These are phyloP conservation scores for Lepus oiostolus DNA, from an alignment of 2,797 vertebrate genomes.

Conservation along the genomic window DNA sequence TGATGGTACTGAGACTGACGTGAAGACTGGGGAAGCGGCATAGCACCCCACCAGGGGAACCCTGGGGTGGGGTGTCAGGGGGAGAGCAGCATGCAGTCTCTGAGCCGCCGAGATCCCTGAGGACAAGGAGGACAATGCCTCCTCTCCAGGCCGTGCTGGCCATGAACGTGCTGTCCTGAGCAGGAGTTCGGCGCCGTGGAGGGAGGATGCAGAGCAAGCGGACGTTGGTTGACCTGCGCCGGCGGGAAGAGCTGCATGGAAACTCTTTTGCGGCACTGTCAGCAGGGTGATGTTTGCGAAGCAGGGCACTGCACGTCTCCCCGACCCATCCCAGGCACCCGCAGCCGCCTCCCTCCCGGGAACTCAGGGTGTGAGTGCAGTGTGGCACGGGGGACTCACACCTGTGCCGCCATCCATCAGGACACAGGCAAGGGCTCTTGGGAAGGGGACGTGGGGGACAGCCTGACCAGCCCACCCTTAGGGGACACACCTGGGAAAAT, in stretches of 20 bases:
- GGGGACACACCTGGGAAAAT: slow-evolving; percentile 73
- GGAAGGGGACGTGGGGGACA: slow-evolving; percentile 26
- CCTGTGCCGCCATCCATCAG: slow-evolving; percentile 1
- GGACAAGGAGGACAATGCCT: background rate
- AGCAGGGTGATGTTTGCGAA: slow-evolving; percentile 41
- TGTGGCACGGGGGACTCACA: background rate
- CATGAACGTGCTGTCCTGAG: background rate
- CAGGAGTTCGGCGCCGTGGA: slow-evolving; percentile 44
- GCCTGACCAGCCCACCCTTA: slow-evolving; percentile 61
- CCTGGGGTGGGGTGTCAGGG: background rate
- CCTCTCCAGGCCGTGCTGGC: background rate
- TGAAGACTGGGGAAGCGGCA: background rate
- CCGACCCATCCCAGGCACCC: background rate
- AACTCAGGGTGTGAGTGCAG: background rate
- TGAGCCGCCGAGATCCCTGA: background rate
- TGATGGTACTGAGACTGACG: background rate
- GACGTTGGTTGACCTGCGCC: background rate
- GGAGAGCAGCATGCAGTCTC: background rate
- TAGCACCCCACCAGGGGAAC: background rate
- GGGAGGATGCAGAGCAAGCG: background rate
- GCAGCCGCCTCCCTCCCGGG: too few relatives aligned
- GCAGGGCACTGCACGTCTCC: slow-evolving; percentile 9
- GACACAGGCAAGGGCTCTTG: slow-evolving; percentile 27
- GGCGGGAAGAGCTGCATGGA: background rate
- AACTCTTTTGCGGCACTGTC: slow-evolving; percentile 3